These are phyloP conservation scores for Podarcis muralis DNA, from an alignment of 2,113 vertebrate genomes.

Conservation along the genomic window DNA sequence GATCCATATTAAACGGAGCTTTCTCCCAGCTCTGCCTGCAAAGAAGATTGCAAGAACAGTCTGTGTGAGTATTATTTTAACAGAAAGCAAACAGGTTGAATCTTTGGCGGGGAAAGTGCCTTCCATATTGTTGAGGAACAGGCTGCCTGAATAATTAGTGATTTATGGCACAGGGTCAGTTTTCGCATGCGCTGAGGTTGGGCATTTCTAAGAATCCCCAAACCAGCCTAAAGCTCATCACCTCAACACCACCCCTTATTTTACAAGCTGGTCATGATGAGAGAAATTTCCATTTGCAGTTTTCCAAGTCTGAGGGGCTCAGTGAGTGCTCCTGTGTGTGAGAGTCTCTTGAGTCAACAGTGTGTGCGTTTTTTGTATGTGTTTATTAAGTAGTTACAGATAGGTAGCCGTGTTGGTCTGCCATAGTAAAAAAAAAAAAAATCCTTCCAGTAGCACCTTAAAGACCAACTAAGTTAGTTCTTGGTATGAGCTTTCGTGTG, in stretches of 20 bases:
- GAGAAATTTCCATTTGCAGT: neutral
- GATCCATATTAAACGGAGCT: neutral
- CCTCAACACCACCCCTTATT: neutral
- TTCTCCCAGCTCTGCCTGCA: neutral
- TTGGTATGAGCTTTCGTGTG: too few species aligned
- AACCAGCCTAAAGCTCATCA: neutral
- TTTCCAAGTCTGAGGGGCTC: neutral
- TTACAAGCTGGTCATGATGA: neutral
- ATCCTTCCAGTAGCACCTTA: too few species aligned
- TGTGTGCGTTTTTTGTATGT: rapidly evolving
- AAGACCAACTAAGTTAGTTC: too few species aligned
- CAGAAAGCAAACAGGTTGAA: neutral
- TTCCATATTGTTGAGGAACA: neutral
- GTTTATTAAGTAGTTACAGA: neutral
- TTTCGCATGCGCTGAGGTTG: neutral
- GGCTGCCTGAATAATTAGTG: neutral
- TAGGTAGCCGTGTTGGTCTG: too few species aligned
- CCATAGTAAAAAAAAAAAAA: too few species aligned
- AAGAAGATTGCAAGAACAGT: neutral
- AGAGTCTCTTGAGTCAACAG: neutral
- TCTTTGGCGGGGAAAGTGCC: neutral
- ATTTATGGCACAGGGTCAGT: neutral
- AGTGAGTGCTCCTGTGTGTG: neutral
- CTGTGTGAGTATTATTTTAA: neutral
- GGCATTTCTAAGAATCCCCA: neutral